Evolutionary conservation across 2,888 invertebrate genomes (phyloP), one percentile per base, ranked within the genome.

Genomic region (Torymus auratus): DNA sequence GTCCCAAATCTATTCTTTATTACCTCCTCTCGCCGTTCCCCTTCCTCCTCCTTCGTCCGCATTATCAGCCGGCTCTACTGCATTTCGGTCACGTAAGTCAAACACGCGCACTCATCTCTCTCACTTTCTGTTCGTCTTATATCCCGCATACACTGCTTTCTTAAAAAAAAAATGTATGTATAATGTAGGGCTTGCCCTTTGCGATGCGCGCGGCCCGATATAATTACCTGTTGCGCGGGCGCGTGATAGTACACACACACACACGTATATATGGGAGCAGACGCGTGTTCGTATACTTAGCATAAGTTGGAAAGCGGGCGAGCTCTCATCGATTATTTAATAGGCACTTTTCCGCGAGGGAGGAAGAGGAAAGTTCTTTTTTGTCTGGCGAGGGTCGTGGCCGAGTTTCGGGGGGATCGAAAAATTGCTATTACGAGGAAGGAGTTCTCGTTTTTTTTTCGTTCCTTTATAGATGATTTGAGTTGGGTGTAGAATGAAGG

Each of bases 271-370:
- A 28, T 28, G 28, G 3, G 3, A 0, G 28, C 50, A 52, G 7
- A 41, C 28, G 28, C 10, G 62, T n/a, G 41, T 41, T 64, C n/a
- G 10, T 55, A 23, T 58, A 73, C 69, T 81, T 73, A 69, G 52
- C 77, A 68, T 77, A 81, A 77, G 56, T 81, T 15, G 41, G 53
- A 68, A 23, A 64, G 13, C 13, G 7, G n/a, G 17, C 12, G 11
- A 3, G 23, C 28, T 3, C 68, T 74, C 75, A 68, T 81, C 70
- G 73, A 81, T 74, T 73, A 78, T 78, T 81, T 78, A 81, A 73
- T 72, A 65, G 64, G 50, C 72, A 72, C 80, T 76, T 72, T 80
- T 75, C 62, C 58, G n/a, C 73, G 68, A 79, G 61, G 68, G 55
- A 15, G 3, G 11, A 13, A 55, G 14, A 41, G 7, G 28, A 7